Evolutionary conservation across 2,888 invertebrate species (phyloP).

Genomic region (Andrena hattorfiana): DNA sequence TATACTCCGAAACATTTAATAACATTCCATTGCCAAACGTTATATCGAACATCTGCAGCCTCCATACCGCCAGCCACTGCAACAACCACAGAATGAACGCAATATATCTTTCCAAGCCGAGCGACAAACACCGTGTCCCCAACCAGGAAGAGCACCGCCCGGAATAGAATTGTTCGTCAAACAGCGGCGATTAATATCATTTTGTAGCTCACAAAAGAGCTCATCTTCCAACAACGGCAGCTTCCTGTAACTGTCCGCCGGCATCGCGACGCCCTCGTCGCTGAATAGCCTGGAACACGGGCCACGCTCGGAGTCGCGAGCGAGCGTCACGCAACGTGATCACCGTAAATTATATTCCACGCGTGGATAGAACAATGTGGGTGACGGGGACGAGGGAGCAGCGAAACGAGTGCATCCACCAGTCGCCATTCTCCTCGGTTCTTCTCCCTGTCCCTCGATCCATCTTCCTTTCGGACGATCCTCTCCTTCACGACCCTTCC

Average conservation of each 20-base stretch:
- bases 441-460: neutral
- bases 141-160: conserved; percentile 34
- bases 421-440: neutral
- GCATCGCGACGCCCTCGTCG: conserved; percentile 26
- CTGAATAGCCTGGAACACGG: conserved; percentile 50
- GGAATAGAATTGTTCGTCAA: conserved; percentile 50
- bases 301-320: conserved; percentile 31
- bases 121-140: conserved; percentile 18
- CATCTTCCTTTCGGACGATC: neutral
- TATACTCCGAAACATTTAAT: neutral
- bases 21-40: neutral
- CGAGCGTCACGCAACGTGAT: conserved; percentile 36
- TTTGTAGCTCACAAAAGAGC: conserved; percentile 59
- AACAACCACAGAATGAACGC: conserved; percentile 25
- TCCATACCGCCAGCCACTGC: conserved; percentile 5
- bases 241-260: conserved; percentile 47
- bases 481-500: neutral
- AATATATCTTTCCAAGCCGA: conserved; percentile 38
- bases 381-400: conserved; percentile 8
- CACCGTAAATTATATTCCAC: conserved; percentile 62
- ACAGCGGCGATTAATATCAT: conserved; percentile 46
- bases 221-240: conserved; percentile 20
- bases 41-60: conserved; percentile 12
- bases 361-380: conserved; percentile 48
- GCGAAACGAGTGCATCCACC: neutral